These are phyloP conservation scores for Halichondria panicea DNA, from an alignment of 37 sponge, comb jelly and placozoan genomes.

Conservation along the genomic window DNA sequence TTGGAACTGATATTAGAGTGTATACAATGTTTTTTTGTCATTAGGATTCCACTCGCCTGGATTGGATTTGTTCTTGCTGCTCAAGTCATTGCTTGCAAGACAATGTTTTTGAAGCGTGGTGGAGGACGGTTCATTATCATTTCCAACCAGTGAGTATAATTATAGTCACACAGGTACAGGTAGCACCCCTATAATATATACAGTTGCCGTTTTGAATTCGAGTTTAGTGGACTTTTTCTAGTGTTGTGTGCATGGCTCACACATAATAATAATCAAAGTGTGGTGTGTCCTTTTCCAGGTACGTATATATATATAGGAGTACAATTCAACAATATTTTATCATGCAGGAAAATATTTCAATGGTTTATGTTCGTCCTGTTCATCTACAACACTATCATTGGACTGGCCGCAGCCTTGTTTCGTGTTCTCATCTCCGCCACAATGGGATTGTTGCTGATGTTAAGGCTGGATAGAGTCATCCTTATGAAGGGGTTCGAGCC, in stretches of 20 bases:
- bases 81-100: not conserved
- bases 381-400: slow-evolving; percentile 33
- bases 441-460: slow-evolving; percentile 23
- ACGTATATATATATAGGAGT: no score
- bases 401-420: not conserved
- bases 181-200: no score
- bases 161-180: not conserved
- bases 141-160: not conserved
- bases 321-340: no score
- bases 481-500: slow-evolving; percentile 41
- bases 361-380: slow-evolving; percentile 20
- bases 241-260: no score
- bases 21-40: not conserved
- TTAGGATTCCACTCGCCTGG: not conserved
- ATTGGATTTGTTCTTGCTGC: not conserved
- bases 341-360: slow-evolving; percentile 16
- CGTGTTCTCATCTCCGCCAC: not conserved
- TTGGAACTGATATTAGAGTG: no score
- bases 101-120: not conserved
- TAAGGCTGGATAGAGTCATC: slow-evolving; percentile 31
- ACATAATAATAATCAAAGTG: no score
- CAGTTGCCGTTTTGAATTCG: no score
- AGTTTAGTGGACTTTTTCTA: no score
- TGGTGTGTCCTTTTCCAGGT: no score
- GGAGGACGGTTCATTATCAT: slow-evolving; percentile 7